Conservation (phyloP, 2,113 vertebrate species). For the Tachycineta bicolor region DNA sequence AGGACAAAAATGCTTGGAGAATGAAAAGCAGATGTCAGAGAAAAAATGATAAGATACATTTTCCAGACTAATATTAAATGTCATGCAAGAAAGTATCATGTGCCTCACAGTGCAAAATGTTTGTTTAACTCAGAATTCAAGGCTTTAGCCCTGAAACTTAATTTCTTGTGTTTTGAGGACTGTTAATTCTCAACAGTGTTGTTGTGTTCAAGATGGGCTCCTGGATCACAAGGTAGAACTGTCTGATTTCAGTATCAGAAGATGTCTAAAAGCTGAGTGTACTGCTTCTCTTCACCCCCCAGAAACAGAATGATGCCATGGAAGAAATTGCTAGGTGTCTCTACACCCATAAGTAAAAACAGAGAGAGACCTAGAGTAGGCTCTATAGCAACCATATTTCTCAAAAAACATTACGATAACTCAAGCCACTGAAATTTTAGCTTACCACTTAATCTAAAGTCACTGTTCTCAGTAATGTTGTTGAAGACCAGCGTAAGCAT, state of each 20-base stretch:
- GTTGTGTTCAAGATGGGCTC: not conserved
- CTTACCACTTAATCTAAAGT: not conserved
- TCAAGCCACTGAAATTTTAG: not conserved
- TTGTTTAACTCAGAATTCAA: not conserved
- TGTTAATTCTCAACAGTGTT: not conserved
- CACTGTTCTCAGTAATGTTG: not conserved
- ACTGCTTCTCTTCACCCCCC: accelerated
- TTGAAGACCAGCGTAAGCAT: not conserved
- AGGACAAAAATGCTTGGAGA: not conserved
- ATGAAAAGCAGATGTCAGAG: not conserved
- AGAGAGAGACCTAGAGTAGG: not conserved
- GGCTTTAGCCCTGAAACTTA: not conserved
- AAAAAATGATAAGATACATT: not conserved
- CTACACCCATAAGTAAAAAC: not conserved
- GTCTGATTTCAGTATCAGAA: not conserved
- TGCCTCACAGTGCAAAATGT: not conserved
- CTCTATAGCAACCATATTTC: not conserved
- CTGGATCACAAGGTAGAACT: not conserved
- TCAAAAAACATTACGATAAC: not conserved
- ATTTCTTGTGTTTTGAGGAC: not conserved
- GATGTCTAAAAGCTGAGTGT: not conserved
- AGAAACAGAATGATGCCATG: not conserved
- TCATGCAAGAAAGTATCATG: not conserved
- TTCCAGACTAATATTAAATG: not conserved
- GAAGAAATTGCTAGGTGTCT: not conserved